A percentile compares a stretch with the other conserved stretches of the same genome.
Evolutionary conservation across 2,888 invertebrate genomes (phyloP).

Genomic region (Drosophila kokeensis): DNA sequence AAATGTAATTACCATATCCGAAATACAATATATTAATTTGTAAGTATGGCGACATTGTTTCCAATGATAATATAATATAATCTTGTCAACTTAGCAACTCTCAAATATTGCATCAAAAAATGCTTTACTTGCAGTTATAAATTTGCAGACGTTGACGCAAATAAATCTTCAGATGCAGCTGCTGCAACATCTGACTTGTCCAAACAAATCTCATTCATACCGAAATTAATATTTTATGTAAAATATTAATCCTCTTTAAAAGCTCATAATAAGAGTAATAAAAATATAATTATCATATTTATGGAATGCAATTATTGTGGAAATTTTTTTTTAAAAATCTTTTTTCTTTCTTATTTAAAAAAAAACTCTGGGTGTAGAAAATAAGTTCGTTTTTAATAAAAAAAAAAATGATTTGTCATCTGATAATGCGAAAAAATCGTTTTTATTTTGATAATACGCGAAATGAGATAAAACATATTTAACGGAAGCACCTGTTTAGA

Average conservation of each 20-base stretch:
- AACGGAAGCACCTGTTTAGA: constrained; percentile 45
- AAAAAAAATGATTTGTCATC: not conserved
- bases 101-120: constrained; percentile 18
- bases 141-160: constrained; percentile 5
- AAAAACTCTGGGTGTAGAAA: not conserved
- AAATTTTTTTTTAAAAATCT: not conserved
- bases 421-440: not conserved
- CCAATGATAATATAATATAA: not conserved
- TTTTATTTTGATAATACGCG: not conserved
- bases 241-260: not conserved
- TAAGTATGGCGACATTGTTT: not conserved
- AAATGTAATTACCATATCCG: not conserved
- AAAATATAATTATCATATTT: not conserved
- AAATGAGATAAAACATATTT: constrained; percentile 7
- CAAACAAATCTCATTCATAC: constrained; percentile 18
- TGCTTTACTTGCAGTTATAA: constrained; percentile 42
- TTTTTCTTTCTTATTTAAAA: not conserved
- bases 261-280: not conserved
- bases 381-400: not conserved
- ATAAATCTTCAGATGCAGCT: constrained; percentile 18
- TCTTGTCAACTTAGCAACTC: not conserved
- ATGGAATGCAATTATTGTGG: not conserved
- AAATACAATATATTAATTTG: not conserved
- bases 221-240: not conserved
- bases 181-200: constrained; percentile 9